Percentiles rank a stretch among this genome's conserved stretches.
phyloP scores from a whole-genome alignment of 2,113 vertebrate genomes.

The Physeter macrocephalus region DNA sequence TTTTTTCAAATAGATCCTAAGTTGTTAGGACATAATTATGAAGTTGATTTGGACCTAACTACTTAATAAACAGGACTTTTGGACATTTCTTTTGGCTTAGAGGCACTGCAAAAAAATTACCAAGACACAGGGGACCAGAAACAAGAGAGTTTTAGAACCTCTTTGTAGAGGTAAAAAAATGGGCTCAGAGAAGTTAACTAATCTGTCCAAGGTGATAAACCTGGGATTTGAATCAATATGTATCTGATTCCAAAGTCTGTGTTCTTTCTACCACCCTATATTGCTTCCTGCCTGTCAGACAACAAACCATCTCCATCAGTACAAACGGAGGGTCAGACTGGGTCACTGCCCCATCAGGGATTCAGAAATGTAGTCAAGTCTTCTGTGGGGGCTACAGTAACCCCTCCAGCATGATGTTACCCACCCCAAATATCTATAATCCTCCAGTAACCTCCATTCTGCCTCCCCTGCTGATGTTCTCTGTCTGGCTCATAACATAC shows the following conservation, averaged over 20 bases:
- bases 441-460: neutral
- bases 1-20: neutral
- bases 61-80: neutral
- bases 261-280: neutral
- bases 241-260: neutral
- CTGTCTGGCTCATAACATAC: neutral
- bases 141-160: neutral
- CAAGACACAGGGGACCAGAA: neutral
- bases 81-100: neutral
- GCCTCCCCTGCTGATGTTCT: neutral
- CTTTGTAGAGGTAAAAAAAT: neutral
- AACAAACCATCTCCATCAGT: neutral
- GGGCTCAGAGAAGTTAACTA: neutral
- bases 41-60: neutral
- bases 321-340: neutral
- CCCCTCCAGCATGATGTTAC: too few species aligned
- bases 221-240: neutral
- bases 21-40: neutral
- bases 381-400: neutral
- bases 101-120: neutral
- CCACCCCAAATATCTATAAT: neutral
- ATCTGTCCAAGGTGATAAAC: neutral
- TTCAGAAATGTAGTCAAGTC: neutral
- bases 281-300: neutral
- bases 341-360: neutral